Percentiles rank a stretch among this genome's conserved stretches.
These are phyloP conservation scores for Protomyctophum bolini DNA, from an alignment of 2,113 vertebrate species.

Conservation along the genomic window DNA sequence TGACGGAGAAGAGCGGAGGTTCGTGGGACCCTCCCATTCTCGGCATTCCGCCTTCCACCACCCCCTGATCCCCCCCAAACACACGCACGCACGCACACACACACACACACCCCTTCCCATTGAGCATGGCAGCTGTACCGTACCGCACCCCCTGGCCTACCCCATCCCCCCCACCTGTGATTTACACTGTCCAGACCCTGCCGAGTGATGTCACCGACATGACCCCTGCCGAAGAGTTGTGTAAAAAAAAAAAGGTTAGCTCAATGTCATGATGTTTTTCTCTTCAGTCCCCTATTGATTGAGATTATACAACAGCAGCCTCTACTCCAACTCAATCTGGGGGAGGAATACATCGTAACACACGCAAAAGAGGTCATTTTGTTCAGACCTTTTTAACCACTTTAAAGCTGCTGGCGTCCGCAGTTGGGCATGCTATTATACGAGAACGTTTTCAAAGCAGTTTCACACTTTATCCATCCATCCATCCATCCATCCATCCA, in stretches of 20 bases:
- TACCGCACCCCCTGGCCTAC: not conserved
- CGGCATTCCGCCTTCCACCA: not conserved
- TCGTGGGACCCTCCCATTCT: slow-evolving; percentile 2
- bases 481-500: too few relatives aligned
- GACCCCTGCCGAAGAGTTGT: slow-evolving; percentile 27
- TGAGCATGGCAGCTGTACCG: not conserved
- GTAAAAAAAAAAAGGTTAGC: not conserved
- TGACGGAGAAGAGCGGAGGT: slow-evolving; percentile 50
- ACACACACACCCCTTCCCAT: not conserved
- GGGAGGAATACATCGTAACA: slow-evolving; percentile 59
- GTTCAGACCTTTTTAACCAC: slow-evolving; percentile 2
- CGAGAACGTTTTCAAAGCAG: too few relatives aligned
- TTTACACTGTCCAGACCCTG: slow-evolving; percentile 55
- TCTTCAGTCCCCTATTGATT: slow-evolving; percentile 12
- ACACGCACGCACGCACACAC: too few relatives aligned
- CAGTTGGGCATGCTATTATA: too few relatives aligned
- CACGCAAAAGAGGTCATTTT: slow-evolving; percentile 39
- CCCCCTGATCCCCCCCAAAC: not conserved
- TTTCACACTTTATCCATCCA: too few relatives aligned
- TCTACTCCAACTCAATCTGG: slow-evolving; percentile 16
- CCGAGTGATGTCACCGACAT: slow-evolving; percentile 53
- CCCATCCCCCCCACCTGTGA: not conserved
- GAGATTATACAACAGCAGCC: slow-evolving; percentile 32
- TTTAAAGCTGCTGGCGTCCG: too few relatives aligned
- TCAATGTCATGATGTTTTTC: not conserved